Evolutionary conservation across 2,113 vertebrate species (phyloP).

Genomic region (Nycticorax nycticorax): DNA sequence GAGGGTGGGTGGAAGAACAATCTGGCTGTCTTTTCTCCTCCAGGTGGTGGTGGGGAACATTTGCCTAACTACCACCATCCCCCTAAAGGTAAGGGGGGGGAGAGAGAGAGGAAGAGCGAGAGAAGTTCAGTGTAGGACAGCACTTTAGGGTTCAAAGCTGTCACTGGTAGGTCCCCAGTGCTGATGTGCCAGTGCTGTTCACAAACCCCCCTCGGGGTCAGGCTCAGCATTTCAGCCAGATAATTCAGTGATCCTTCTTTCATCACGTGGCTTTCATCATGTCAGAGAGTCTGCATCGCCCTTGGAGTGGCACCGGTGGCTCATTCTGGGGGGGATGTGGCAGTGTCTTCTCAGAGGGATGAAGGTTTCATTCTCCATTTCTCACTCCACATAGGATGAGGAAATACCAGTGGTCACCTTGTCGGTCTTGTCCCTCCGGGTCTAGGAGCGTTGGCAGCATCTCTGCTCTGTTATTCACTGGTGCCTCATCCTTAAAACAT

Average conservation of each 20-base stretch:
- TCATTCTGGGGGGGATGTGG: neutral
- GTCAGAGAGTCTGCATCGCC: neutral
- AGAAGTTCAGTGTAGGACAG: neutral
- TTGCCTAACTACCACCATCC: neutral
- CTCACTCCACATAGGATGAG: neutral
- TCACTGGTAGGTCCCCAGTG: neutral
- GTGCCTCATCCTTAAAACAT: neutral
- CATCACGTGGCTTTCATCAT: constrained; percentile 24
- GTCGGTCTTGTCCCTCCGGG: neutral
- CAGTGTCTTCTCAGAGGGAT: constrained; percentile 24
- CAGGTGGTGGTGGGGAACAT: fast-evolving
- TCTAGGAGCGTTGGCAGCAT: neutral
- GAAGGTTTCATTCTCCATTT: constrained; percentile 42
- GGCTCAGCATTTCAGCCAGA: constrained; percentile 49
- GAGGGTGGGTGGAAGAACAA: neutral
- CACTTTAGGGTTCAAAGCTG: constrained; percentile 63
- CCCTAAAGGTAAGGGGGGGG: neutral
- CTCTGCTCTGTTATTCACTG: neutral
- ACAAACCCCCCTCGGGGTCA: neutral
- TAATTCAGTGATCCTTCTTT: constrained; percentile 52
- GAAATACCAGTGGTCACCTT: neutral
- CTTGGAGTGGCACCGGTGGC: neutral
- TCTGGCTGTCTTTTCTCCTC: neutral
- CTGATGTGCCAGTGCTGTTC: constrained; percentile 38
- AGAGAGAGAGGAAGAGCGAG: neutral